Base-by-base conservation (phyloP, 2,113 vertebrate species). In the Platichthys stellatus region DNA sequence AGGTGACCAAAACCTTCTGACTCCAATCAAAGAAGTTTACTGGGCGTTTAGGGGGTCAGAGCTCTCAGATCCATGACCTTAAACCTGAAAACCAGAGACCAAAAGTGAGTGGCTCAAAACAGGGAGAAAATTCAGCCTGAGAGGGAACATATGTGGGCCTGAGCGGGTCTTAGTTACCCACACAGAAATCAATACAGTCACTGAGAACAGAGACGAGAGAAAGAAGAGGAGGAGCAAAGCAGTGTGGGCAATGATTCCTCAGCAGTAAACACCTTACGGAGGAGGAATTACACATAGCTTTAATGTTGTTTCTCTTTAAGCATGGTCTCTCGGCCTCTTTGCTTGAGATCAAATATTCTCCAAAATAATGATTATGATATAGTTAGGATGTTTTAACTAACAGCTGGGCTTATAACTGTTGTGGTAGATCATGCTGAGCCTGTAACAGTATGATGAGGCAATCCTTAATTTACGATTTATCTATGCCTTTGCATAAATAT, bases 101-200 rank as follows among this genome's bases (percentile, higher is more conserved):
- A 31, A 31, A 31, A 23, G 40, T 63, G 58, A 57, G 63, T 47
- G 49, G 40, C 59, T 72, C 35, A 64, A 64, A 72, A 58, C 7
- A 11, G 62, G 78, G 67, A 49, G 45, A 67, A 69, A 65, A 70
- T 14, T 66, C 28, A 20, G 78, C 63, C 65, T 69, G 1, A 28
- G 0, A 81, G 43, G 74, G 71, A 77, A 76, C 21, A 54, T 60
- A 26, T 53, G 56, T 71, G 67, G 72, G 70, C 45, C 74, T 60
- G 51, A 83, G 63, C n/a, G 3, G 63, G 60, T 78, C 66, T 83
- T 71, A 78, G 82, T 75, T 80, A 80, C 88, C 84, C 77, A 78
- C 81, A 79, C 73, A 72, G 63, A 87, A 91, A 88, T 91, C 90
- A 70, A 88, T 91, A 61, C 0, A 9, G 13, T 84, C 85, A 63